A percentile compares a stretch with the other conserved stretches of the same genome.
Conservation (phyloP, 2,888 invertebrate genomes). For the Drepanosiphum platanoidis region DNA sequence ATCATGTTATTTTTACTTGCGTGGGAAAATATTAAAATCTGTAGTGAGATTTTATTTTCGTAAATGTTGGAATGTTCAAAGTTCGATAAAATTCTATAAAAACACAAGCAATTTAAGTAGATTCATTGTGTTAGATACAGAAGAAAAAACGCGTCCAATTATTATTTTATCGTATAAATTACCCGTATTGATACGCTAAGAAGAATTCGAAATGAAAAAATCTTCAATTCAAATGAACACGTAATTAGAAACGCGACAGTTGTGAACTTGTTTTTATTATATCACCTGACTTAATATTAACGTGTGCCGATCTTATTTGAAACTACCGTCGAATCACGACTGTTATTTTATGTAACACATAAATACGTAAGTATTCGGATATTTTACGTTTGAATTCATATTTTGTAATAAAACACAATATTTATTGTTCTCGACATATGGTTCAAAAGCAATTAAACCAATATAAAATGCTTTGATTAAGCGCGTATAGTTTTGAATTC, state of each 20-base stretch:
- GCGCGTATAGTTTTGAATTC: too few relatives aligned
- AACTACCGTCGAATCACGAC: background rate
- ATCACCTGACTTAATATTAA: constrained; percentile 27
- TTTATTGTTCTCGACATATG: background rate
- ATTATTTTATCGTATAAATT: background rate
- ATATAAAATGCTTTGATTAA: background rate
- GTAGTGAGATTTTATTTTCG: too few relatives aligned
- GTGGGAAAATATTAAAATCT: too few relatives aligned
- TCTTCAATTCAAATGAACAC: background rate
- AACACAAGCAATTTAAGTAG: too few relatives aligned
- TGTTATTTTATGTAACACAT: background rate
- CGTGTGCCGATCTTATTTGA: background rate
- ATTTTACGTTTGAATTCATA: too few relatives aligned
- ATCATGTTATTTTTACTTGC: too few relatives aligned
- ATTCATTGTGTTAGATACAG: too few relatives aligned
- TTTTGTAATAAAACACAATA: background rate
- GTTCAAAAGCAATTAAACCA: background rate
- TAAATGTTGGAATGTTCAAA: too few relatives aligned
- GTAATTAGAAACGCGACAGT: constrained; percentile 1
- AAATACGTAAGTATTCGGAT: background rate
- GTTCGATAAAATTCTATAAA: too few relatives aligned
- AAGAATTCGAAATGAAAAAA: constrained; percentile 30
- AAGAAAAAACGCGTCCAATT: background rate
- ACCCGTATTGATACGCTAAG: background rate
- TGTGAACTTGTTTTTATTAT: constrained; percentile 14